phyloP scores from a whole-genome alignment of 2,113 vertebrate species.

The Sander vitreus region DNA sequence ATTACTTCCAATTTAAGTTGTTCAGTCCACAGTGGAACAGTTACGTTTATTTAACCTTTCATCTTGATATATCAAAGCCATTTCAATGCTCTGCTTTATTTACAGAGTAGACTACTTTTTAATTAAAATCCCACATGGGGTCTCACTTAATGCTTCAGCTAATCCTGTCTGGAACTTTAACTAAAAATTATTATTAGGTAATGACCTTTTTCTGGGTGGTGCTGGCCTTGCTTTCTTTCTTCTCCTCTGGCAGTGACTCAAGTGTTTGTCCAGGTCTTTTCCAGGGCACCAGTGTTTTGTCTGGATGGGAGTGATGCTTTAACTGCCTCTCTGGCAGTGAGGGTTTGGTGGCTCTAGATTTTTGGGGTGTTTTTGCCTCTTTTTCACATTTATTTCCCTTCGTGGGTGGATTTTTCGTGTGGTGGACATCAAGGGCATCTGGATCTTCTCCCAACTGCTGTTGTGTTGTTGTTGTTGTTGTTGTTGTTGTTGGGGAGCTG shows the following conservation, averaged over 20 bases:
- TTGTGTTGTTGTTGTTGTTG: neutral
- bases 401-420: neutral
- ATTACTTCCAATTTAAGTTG: neutral
- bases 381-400: slow-evolving; percentile 12
- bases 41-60: neutral
- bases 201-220: slow-evolving; percentile 78
- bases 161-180: neutral
- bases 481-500: slow-evolving; percentile 37
- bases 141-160: neutral
- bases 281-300: slow-evolving; percentile 73
- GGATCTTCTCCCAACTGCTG: neutral
- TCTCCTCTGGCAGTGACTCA: neutral
- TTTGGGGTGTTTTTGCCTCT: slow-evolving; percentile 1
- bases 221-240: slow-evolving; percentile 8
- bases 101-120: neutral
- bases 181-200: neutral
- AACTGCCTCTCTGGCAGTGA: slow-evolving; percentile 52
- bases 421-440: neutral
- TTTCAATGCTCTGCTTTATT: neutral
- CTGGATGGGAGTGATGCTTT: slow-evolving; percentile 54
- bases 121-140: no score
- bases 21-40: neutral
- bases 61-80: neutral
- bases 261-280: slow-evolving; percentile 46
- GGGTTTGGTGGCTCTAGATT: slow-evolving; percentile 29